Evolutionary conservation across 23 tunicate genomes (phyloP).

Genomic region (Trididemnum clinides): DNA sequence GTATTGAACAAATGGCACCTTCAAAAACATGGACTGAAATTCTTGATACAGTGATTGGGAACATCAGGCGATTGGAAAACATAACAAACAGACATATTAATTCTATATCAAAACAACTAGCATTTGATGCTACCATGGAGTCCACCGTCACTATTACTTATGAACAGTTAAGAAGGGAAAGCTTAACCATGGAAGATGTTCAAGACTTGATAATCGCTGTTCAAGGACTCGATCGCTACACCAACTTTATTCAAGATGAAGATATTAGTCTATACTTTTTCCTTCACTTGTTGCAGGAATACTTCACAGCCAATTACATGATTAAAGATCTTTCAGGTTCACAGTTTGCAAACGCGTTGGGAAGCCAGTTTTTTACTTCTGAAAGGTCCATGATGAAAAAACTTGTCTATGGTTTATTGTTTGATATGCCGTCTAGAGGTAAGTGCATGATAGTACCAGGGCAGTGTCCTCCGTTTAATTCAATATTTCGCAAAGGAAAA

Average conservation of each 20-base stretch:
- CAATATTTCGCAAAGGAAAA: too few species aligned
- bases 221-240: not conserved
- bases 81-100: not conserved
- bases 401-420: slow-evolving; percentile 20
- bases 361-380: not conserved
- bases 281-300: slow-evolving; percentile 20
- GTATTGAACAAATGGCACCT: not conserved
- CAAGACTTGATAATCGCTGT: slow-evolving; percentile 24
- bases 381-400: slow-evolving; percentile 26
- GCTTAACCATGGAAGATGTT: not conserved
- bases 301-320: slow-evolving; percentile 11
- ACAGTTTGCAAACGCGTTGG: not conserved
- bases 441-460: too few species aligned
- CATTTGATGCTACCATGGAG: not conserved
- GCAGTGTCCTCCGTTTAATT: too few species aligned
- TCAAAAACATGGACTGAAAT: slow-evolving; percentile 10
- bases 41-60: slow-evolving; percentile 4
- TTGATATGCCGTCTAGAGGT: not conserved
- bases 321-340: not conserved
- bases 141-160: slow-evolving; percentile 6
- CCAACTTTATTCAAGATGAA: slow-evolving; percentile 2
- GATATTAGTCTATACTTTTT: slow-evolving; percentile 12
- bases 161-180: not conserved
- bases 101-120: not conserved
- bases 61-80: not conserved